Base-by-base conservation (phyloP, 2,888 invertebrate species). In the Stenichneumon culpator region DNA sequence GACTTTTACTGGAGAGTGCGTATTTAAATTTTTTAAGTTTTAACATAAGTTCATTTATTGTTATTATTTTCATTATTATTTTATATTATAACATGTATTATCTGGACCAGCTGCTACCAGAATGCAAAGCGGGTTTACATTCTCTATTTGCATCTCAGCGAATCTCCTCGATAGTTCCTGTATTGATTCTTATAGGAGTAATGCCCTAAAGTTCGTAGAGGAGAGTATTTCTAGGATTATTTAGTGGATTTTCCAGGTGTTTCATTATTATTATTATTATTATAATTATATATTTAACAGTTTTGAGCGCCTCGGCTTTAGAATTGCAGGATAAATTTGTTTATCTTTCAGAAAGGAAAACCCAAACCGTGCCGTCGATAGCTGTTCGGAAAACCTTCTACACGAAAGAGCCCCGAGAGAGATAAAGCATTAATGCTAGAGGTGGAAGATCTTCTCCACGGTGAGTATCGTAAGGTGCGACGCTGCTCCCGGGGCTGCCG, bases 351-450 rank as follows among this genome's bases (percentile, higher is more conserved):
- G 52, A 28, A 32, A 36, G 72, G 22, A 39, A 72, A 72, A 72
- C 32, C 36, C 72, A 4, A 22, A n/a, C 11, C 19, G 0, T 7
- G 11, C 14, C 52, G 2, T 7, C 2, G 4, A 54, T 9, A 9
- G 52, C 19, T 3, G 14, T 47, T 54, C 19, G 52, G 5, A 2
- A 19, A 19, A 47, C 3, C 44, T 4, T 39, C 2, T 7, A 9
- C 9, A 16, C 7, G 50, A 32, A 14, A 50, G 16, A 47, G n/a
- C n/a, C 25, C 16, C 16, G 50, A 16, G 57, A 44, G 32, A 32
- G n/a, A 74, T 67, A 44, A 70, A 54, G 74, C 63, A 81, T 73
- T 50, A 32, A 25, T 60, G 39, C n/a, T 47, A 25, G 65, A 86
- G 57, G 57, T 39, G 25, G 32, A 25, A 25, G 11, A 22, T 22